Percentiles rank a stretch among this genome's conserved stretches.
Conservation (phyloP, 2,888 invertebrate species). For the Idaea aversata region DNA sequence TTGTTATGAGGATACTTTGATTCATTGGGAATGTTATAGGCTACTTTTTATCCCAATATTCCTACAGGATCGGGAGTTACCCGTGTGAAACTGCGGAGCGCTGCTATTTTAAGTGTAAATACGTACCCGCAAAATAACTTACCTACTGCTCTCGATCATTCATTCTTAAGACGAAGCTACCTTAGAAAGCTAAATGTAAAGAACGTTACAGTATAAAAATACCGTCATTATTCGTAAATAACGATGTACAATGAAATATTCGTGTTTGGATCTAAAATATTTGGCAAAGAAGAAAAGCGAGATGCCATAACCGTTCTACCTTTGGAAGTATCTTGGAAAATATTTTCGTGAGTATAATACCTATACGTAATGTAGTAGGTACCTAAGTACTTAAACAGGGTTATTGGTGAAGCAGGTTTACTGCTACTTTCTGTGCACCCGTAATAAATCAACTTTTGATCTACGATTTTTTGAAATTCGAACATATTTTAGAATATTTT, state of each 20-base stretch:
- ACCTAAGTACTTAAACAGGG: slow-evolving; percentile 18
- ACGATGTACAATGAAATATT: slow-evolving; percentile 48
- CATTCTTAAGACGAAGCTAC: slow-evolving; percentile 1
- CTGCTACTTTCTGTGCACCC: no score
- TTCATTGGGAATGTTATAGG: no score
- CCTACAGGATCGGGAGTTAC: no score
- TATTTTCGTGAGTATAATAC: slow-evolving; percentile 66
- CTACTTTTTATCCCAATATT: no score
- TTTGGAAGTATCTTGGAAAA: slow-evolving; percentile 67
- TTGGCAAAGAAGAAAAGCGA: slow-evolving; percentile 41
- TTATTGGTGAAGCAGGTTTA: no score
- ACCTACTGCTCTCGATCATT: no score
- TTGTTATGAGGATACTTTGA: no score
- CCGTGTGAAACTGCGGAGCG: no score
- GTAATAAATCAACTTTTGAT: no score
- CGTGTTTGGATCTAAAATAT: slow-evolving; percentile 62
- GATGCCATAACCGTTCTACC: slow-evolving; percentile 64
- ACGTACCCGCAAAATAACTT: no score
- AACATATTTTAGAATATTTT: slow-evolving; percentile 12
- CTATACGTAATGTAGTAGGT: slow-evolving; percentile 24
- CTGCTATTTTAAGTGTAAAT: no score
- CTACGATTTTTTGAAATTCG: no score
- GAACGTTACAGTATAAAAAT: neutral
- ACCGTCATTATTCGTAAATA: neutral
- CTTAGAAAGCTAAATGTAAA: neutral